Evolutionary conservation across 2,888 invertebrate species (phyloP), one percentile per base, ranked within the genome.

Genomic region (Amaurobius ferox): DNA sequence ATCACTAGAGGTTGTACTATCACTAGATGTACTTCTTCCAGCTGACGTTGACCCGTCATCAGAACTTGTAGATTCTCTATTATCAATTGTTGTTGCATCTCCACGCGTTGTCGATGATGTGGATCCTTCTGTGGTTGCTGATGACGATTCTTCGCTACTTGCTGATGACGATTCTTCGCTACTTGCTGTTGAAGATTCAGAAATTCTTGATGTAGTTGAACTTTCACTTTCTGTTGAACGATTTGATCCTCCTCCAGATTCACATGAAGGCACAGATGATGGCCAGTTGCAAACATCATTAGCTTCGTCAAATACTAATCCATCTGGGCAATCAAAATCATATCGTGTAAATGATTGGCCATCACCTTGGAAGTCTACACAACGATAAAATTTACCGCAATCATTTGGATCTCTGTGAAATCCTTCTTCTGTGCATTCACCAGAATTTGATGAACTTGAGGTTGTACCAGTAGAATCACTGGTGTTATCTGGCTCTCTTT

Each of bases 261-360:
- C 74, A 73, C 89, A 89, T 23, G 88, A 86, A 23, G 89, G 88
- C 61, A 68, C 77, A 11, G 80, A 76, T 30, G 87, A 86, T 68
- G 89, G 89, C 88, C 88, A 89, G 48, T 88, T 89, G 71, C 89
- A 89, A 16, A 88, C 88, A 48, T 79, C 77, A 26, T 86, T 83
- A n/a, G 68, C 66, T 73, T 89, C 89, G 40, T 89, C 89, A 48
- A 89, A 89, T 26, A 88, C 85, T 28, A 88, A 73, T 26, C 87
- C 89, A 55, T 80, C 87, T 19, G 89, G 88, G 40, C 89, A 89
- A 13, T 83, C 77, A 40, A 89, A 89, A 30, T 88, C 86, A 67
- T 86, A 89, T 32, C 70, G 67, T 13, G 77, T 87, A 30, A 83
- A 87, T 1, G 73, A 79, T 26, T 78, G 40, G 3, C 86, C 80